A percentile compares a stretch with the other conserved stretches of the same genome.
Evolutionary conservation across 1,140 invertebrate genomes (phyloP).

Genomic region (Aphidius gifuensis): DNA sequence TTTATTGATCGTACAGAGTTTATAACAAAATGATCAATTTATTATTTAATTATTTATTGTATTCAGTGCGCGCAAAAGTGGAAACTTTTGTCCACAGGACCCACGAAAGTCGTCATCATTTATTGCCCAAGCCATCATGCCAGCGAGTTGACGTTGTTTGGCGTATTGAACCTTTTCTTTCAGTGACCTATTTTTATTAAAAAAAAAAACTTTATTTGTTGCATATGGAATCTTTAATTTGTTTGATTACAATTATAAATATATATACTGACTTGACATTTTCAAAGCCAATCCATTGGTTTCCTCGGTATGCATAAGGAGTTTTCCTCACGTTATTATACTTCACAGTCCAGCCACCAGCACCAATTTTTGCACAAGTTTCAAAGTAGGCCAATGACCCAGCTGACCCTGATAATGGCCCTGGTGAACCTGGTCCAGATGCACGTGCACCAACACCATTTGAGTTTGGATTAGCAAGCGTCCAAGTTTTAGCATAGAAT

Average conservation of each 20-base stretch:
- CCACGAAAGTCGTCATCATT: constrained; percentile 75
- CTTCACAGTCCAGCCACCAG: constrained; percentile 5
- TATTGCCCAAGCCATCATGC: constrained; percentile 79
- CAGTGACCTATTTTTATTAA: too few species aligned
- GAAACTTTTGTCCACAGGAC: constrained; percentile 60
- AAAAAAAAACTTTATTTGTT: too few species aligned
- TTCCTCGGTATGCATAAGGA: constrained; percentile 68
- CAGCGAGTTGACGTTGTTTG: constrained; percentile 54
- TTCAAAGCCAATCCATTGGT: constrained; percentile 83
- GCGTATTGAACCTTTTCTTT: too few species aligned
- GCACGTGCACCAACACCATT: constrained; percentile 45
- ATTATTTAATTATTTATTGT: too few species aligned
- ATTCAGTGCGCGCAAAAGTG: constrained; percentile 57
- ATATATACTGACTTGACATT: constrained; percentile 58
- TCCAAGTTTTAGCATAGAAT: constrained; percentile 68
- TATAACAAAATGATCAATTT: too few species aligned
- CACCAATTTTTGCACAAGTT: constrained; percentile 28
- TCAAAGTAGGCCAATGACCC: constrained; percentile 52
- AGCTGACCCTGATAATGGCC: constrained; percentile 49
- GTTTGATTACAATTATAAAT: too few species aligned
- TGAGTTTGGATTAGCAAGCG: constrained; percentile 47
- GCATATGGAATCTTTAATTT: too few species aligned
- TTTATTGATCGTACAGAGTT: too few species aligned
- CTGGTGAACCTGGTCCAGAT: constrained; percentile 38
- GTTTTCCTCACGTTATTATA: neutral